phyloP scores from a whole-genome alignment of 2,113 vertebrate species.

The Rhegmatorhina hoffmannsi region DNA sequence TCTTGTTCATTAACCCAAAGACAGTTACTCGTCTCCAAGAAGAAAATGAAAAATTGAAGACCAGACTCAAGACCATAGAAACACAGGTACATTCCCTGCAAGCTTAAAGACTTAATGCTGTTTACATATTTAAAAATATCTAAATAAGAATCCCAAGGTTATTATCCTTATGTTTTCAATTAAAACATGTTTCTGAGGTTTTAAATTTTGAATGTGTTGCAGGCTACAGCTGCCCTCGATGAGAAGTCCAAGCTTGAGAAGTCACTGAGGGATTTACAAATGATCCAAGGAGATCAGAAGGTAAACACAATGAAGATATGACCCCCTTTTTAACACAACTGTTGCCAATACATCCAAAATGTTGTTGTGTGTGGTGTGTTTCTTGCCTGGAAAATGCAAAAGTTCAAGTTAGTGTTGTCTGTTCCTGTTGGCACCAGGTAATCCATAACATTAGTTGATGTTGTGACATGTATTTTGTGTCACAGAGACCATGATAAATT shows the following conservation, averaged over 20 bases:
- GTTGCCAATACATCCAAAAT: not conserved
- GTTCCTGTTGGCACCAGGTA: not conserved
- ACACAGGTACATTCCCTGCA: constrained; percentile 79
- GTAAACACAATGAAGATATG: constrained; percentile 54
- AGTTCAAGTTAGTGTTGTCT: not conserved
- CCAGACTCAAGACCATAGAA: constrained; percentile 85
- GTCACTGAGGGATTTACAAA: constrained; percentile 84
- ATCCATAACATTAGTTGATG: not conserved
- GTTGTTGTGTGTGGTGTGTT: not conserved
- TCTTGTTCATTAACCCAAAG: constrained; percentile 69
- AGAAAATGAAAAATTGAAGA: constrained; percentile 91
- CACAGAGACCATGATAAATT: not conserved
- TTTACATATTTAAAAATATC: not conserved
- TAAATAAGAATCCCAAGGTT: not conserved
- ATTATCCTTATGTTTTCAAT: not conserved
- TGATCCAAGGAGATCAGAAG: constrained; percentile 83
- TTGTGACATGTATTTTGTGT: not conserved
- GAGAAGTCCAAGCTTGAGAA: constrained; percentile 86
- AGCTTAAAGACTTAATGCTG: not conserved
- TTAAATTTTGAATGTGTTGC: not conserved
- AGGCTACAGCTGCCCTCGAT: constrained; percentile 88
- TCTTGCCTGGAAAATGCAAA: not conserved
- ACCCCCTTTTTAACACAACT: rapidly evolving
- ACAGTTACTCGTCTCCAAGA: constrained; percentile 91
- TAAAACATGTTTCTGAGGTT: not conserved